phyloP scores from a whole-genome alignment of 2,113 vertebrate species.

The Cebidichthys violaceus region DNA sequence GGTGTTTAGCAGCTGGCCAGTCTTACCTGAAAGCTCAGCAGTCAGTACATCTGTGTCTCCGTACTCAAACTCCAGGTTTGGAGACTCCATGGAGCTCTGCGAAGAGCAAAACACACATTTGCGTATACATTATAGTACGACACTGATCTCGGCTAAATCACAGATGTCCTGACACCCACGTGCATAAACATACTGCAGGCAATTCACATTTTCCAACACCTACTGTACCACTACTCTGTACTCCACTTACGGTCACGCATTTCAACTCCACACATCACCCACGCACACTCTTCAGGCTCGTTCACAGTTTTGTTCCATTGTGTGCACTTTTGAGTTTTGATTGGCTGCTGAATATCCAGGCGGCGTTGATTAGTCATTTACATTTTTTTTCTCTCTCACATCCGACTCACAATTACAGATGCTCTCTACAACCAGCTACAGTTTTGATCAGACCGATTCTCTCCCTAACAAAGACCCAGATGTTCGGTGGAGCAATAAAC shows the following conservation, averaged over 20 bases:
- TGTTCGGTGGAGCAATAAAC: not conserved
- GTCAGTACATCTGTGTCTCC: conserved; percentile 88
- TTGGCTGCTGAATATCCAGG: conserved; percentile 34
- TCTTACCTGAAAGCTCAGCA: conserved; percentile 91
- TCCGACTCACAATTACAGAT: conserved; percentile 25
- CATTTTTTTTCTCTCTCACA: conserved; percentile 27
- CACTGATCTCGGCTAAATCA: conserved; percentile 5
- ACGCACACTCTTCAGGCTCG: conserved; percentile 26
- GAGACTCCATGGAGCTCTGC: conserved; percentile 94
- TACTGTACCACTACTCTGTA: conserved; percentile 10
- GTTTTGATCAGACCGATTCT: conserved; percentile 38
- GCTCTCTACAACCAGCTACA: conserved; percentile 1
- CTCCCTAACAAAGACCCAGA: not conserved
- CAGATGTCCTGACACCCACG: conserved; percentile 46
- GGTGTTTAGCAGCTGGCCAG: conserved; percentile 18
- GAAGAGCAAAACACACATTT: conserved; percentile 58
- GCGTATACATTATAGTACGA: not conserved
- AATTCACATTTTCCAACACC: conserved; percentile 35
- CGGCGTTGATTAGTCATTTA: conserved; percentile 30
- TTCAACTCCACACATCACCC: conserved; percentile 1
- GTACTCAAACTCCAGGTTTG: conserved; percentile 95
- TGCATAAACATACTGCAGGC: conserved; percentile 32
- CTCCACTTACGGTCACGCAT: conserved; percentile 11
- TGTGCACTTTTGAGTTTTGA: conserved; percentile 12
- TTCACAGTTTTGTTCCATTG: conserved; percentile 19